Evolutionary conservation across 2,888 invertebrate species (phyloP).

Genomic region (Muschampia plurimacula): DNA sequence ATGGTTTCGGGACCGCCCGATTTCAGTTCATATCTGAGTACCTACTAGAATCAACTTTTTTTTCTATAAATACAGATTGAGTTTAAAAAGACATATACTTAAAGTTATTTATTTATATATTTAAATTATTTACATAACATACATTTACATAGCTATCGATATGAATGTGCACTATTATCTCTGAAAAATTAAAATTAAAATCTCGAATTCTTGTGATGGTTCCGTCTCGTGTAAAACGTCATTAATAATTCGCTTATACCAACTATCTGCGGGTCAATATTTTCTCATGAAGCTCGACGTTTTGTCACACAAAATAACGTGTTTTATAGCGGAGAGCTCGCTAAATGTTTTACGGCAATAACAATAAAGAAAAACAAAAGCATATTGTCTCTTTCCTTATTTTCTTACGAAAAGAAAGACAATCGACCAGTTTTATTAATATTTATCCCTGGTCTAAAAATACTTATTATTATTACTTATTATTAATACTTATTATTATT

Average conservation of each 20-base stretch:
- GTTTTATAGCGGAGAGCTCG: slow-evolving; percentile 76
- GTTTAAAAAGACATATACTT: too few relatives aligned
- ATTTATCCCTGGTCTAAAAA: slow-evolving; percentile 76
- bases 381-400: slow-evolving; percentile 73
- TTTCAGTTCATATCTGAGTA: too few relatives aligned
- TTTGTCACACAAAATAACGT: slow-evolving; percentile 85
- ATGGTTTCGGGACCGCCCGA: too few relatives aligned
- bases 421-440: slow-evolving; percentile 77
- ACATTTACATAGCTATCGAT: too few relatives aligned
- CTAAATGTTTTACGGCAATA: slow-evolving; percentile 84
- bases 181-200: background rate
- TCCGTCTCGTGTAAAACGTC: slow-evolving; percentile 61
- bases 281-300: slow-evolving; percentile 84
- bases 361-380: slow-evolving; percentile 85
- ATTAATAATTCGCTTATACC: slow-evolving; percentile 81
- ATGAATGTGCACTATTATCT: background rate
- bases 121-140: too few relatives aligned
- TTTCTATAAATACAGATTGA: too few relatives aligned
- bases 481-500: too few relatives aligned
- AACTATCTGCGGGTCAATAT: slow-evolving; percentile 83
- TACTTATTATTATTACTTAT: too few relatives aligned
- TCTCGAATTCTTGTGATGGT: slow-evolving; percentile 51
- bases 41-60: too few relatives aligned
- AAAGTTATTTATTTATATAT: too few relatives aligned
- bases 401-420: slow-evolving; percentile 76